These are phyloP conservation scores for Ceratosolen solmsi DNA, from an alignment of 1,140 invertebrate genomes.

Conservation along the genomic window DNA sequence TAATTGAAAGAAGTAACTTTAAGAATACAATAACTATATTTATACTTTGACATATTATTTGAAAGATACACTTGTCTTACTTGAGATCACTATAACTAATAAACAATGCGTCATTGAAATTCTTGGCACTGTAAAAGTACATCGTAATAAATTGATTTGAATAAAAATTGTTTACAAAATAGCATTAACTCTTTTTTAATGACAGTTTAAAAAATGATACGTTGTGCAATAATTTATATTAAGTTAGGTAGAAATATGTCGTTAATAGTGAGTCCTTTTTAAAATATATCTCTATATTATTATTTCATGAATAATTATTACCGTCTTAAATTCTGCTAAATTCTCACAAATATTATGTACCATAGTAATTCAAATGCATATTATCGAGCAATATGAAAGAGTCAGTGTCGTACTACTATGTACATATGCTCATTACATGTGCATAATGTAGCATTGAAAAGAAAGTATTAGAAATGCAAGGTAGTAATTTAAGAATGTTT, in stretches of 20 bases:
- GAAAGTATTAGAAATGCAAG: no score
- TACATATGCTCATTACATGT: no score
- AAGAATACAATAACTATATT: slow-evolving; percentile 22
- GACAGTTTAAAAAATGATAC: neutral
- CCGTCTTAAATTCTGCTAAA: no score
- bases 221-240: neutral
- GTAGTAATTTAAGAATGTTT: no score
- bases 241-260: neutral
- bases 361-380: no score
- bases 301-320: no score
- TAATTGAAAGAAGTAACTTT: no score
- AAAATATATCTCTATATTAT: neutral
- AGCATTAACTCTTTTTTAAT: neutral
- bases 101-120: slow-evolving; percentile 49
- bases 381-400: no score
- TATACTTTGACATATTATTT: neutral
- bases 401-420: no score
- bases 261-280: neutral
- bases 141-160: slow-evolving; percentile 30
- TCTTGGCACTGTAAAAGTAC: slow-evolving; percentile 42
- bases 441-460: no score
- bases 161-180: slow-evolving; percentile 29
- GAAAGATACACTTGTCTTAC: slow-evolving; percentile 32
- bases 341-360: no score
- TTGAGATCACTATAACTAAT: neutral